Base-by-base conservation (phyloP, 2,888 invertebrate genomes). In the Neoitamus cyanurus region DNA sequence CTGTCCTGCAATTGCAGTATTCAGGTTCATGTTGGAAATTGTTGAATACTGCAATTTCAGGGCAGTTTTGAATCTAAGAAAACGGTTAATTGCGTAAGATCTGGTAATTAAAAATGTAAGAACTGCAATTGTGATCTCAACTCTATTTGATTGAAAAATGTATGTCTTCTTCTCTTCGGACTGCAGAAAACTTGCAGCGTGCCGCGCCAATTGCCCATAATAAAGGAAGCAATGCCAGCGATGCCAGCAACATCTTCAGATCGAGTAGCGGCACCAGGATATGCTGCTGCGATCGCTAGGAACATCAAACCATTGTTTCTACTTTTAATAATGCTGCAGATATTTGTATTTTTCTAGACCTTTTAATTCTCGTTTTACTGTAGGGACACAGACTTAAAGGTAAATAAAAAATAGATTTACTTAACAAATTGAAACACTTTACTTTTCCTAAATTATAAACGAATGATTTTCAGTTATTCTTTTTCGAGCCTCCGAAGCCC, bases 401-500 rank as follows among this genome's bases (percentile, higher is more conserved):
- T 48, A 48, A 58, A 58, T 58, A 58, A 58, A 58, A 58, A 3
- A 58, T 58, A 0, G 7, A 20, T 4, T 58, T 58, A 58, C 25
- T 58, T 58, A 58, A 58, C 58, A 58, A 58, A 58, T 58, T 25
- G 20, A 69, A 83, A 36, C 37, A 75, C 7, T 75, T 68, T 75
- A 84, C 34, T 75, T 28, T 48, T 75, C 30, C 42, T 31, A 34
- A 83, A 70, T 73, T 30, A 34, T 31, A 73, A 34, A 73, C 34
- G 72, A 75, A 37, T 31, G 28, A 11, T 11, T 42, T 36, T 88
- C 89, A 91, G 86, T 88, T 88, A 87, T 91, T 91, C 85, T 97
- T 97, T 89, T 97, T 97, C 4, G 96, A 94, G 3, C 95, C 94
- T 6, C 97, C 97, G 92, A 98, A 98, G 0, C 98, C 98, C 6